phyloP scores from a whole-genome alignment of 2,888 invertebrate genomes.

The Cremastinae sp. region DNA sequence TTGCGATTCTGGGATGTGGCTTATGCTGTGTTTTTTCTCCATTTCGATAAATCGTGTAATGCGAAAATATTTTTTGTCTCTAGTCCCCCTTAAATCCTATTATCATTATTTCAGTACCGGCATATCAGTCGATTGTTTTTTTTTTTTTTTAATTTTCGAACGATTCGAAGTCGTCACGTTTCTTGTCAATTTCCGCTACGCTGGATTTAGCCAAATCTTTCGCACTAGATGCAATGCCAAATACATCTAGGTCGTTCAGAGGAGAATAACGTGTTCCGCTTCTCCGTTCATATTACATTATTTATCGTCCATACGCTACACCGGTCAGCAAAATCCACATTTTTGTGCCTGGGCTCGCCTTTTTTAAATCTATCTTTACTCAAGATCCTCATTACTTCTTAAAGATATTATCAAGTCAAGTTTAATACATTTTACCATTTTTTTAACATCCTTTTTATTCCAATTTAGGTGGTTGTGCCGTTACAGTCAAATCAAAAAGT shows the following conservation, averaged over 20 bases:
- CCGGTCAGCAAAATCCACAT: no score
- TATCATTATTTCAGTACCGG: not conserved
- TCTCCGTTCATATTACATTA: slow-evolving; percentile 18
- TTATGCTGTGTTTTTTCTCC: slow-evolving; percentile 76
- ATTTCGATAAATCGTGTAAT: slow-evolving; percentile 69
- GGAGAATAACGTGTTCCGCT: no score
- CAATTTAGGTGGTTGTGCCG: no score
- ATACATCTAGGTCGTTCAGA: slow-evolving; percentile 10
- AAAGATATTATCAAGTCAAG: no score
- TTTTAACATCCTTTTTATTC: no score
- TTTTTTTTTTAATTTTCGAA: slow-evolving; percentile 50
- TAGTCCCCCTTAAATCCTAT: slow-evolving; percentile 61
- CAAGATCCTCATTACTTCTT: no score
- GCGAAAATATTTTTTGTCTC: slow-evolving; percentile 66
- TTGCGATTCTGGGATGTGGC: slow-evolving; percentile 71
- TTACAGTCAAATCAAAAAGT: no score
- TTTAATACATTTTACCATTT: no score
- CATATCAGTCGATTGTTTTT: not conserved
- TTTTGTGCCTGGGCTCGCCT: no score
- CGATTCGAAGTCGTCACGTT: slow-evolving; percentile 70
- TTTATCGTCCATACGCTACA: slow-evolving; percentile 29
- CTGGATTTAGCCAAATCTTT: slow-evolving; percentile 67
- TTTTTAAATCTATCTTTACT: no score
- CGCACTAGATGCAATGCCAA: slow-evolving; percentile 55
- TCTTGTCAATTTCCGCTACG: slow-evolving; percentile 68